Percentiles rank a stretch among this genome's conserved stretches.
Evolutionary conservation across 2,888 invertebrate genomes (phyloP).

Genomic region (Tipula lateralis): DNA sequence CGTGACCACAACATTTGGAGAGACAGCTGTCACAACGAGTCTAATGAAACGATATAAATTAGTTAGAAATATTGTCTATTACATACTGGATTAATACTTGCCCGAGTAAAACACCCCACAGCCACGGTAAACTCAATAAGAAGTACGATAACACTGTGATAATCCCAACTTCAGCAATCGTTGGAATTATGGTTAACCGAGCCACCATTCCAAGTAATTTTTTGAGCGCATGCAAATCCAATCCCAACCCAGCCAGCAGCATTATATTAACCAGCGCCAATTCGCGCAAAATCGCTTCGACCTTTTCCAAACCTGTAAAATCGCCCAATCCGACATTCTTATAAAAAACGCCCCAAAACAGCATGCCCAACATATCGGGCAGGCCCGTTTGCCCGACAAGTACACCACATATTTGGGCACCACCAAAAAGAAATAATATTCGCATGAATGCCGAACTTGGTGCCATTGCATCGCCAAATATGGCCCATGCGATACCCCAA

Average conservation of each 20-base stretch:
- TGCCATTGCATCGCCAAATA: slow-evolving; percentile 43
- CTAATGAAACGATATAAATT: slow-evolving; percentile 48
- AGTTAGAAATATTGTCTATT: neutral
- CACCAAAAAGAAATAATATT: slow-evolving; percentile 45
- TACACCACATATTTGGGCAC: slow-evolving; percentile 45
- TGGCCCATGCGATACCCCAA: slow-evolving; percentile 47
- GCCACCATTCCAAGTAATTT: slow-evolving; percentile 54
- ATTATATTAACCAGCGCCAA: slow-evolving; percentile 61
- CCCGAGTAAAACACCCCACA: slow-evolving; percentile 56
- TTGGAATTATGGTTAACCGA: slow-evolving; percentile 57
- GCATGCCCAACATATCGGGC: slow-evolving; percentile 60
- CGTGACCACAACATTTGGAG: slow-evolving; percentile 70
- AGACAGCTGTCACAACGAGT: slow-evolving; percentile 62
- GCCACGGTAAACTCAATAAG: slow-evolving; percentile 57
- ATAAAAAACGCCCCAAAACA: slow-evolving; percentile 55
- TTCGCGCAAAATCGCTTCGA: slow-evolving; percentile 50
- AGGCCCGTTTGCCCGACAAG: slow-evolving; percentile 42
- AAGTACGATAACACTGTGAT: slow-evolving; percentile 53
- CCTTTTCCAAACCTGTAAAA: slow-evolving; percentile 49
- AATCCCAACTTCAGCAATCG: slow-evolving; percentile 54
- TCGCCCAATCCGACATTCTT: slow-evolving; percentile 51
- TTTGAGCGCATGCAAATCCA: slow-evolving; percentile 56
- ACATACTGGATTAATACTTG: slow-evolving; percentile 39
- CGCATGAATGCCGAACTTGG: slow-evolving; percentile 45
- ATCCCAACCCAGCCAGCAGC: slow-evolving; percentile 59